Evolutionary conservation across 2,888 invertebrate genomes (phyloP).

Genomic region (Dasysyrphus tricinctus): DNA sequence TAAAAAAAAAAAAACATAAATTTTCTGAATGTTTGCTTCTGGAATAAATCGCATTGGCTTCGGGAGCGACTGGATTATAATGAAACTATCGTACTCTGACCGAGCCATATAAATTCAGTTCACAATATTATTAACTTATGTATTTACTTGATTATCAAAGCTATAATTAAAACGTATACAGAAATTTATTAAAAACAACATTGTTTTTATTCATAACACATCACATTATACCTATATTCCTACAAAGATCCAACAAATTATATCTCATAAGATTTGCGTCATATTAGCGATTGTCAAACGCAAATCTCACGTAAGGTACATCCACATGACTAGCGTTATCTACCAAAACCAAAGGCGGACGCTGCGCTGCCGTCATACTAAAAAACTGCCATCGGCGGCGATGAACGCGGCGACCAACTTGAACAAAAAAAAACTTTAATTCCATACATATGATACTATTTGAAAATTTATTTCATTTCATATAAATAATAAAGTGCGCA

Average conservation of each 20-base stretch:
- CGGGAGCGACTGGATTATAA: neutral
- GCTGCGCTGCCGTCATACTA: constrained; percentile 8
- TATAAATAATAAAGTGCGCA: constrained; percentile 29
- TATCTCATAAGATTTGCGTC: constrained; percentile 59
- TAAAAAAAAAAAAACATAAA: no score
- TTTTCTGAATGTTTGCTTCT: no score
- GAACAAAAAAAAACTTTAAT: neutral
- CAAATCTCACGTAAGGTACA: constrained; percentile 37
- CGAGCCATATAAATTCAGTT: neutral
- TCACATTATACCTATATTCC: neutral
- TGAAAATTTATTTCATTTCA: constrained; percentile 40
- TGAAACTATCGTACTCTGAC: neutral
- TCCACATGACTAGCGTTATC: constrained; percentile 69
- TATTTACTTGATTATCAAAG: constrained; percentile 1
- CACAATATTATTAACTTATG: neutral
- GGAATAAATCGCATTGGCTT: neutral
- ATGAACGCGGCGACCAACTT: constrained; percentile 15
- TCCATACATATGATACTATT: constrained; percentile 29
- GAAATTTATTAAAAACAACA: neutral
- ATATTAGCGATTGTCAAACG: constrained; percentile 60
- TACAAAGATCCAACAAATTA: neutral
- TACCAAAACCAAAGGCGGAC: constrained; percentile 29
- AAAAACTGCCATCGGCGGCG: constrained; percentile 36
- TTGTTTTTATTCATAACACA: constrained; percentile 13
- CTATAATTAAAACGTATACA: constrained; percentile 14